Conservation (phyloP, 2,888 invertebrate genomes). For the Cynaeus angustus region DNA sequence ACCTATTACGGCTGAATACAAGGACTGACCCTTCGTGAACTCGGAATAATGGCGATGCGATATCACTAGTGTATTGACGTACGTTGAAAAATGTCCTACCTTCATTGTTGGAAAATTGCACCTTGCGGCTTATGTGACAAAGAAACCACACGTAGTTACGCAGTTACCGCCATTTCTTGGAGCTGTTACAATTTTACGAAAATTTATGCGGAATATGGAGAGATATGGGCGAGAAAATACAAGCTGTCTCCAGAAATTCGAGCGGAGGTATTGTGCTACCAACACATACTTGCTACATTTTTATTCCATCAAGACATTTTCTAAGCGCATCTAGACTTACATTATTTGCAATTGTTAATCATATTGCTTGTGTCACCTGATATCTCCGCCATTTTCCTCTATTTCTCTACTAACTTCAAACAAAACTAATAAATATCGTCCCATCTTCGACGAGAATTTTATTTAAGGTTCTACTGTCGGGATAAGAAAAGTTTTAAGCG, state of each 20-base stretch:
- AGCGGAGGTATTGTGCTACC: constrained; percentile 29
- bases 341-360: constrained; percentile 37
- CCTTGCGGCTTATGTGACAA: not conserved
- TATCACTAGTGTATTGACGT: constrained; percentile 17
- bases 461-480: constrained; percentile 3
- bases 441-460: constrained; percentile 1
- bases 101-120: constrained; percentile 15
- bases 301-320: constrained; percentile 35
- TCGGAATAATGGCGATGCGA: constrained; percentile 26
- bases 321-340: constrained; percentile 23
- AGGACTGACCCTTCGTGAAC: constrained; percentile 22
- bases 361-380: constrained; percentile 13
- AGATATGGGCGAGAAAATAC: constrained; percentile 29
- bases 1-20: constrained; percentile 25
- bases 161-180: constrained; percentile 20
- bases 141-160: constrained; percentile 19
- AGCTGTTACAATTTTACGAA: constrained; percentile 29
- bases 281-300: constrained; percentile 15
- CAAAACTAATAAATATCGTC: constrained; percentile 21
- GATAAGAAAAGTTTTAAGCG: constrained; percentile 21
- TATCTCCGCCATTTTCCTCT: constrained; percentile 7
- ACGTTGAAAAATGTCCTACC: constrained; percentile 13
- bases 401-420: constrained; percentile 13
- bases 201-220: constrained; percentile 36
- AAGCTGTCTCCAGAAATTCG: constrained; percentile 41